phyloP scores from a whole-genome alignment of 2,888 invertebrate genomes.

The Sinopyrophorus schimmeli region DNA sequence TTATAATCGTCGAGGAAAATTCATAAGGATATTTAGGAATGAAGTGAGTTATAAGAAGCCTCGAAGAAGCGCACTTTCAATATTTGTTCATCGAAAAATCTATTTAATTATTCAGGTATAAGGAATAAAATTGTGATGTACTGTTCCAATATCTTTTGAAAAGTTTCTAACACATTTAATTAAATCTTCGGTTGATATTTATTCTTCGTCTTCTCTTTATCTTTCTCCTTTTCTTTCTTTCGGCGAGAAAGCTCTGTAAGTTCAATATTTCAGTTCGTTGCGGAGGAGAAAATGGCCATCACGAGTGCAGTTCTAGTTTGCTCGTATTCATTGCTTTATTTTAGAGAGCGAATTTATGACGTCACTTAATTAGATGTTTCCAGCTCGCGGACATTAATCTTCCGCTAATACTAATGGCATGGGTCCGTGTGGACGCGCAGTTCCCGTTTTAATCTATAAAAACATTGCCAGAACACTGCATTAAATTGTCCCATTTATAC shows the following conservation, averaged over 20 bases:
- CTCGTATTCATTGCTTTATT: constrained; percentile 43
- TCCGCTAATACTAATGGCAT: constrained; percentile 44
- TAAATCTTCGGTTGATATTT: constrained; percentile 23
- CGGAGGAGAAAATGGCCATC: constrained; percentile 24
- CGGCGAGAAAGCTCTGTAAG: constrained; percentile 10
- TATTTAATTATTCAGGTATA: constrained; percentile 26
- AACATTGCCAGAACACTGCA: constrained; percentile 33
- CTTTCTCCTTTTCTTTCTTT: constrained; percentile 8
- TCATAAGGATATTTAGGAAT: constrained; percentile 15
- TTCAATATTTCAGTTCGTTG: constrained; percentile 19
- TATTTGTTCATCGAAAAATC: constrained; percentile 23
- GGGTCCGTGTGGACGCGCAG: constrained; percentile 38
- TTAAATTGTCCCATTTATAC: constrained; percentile 27
- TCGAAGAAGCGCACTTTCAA: constrained; percentile 10
- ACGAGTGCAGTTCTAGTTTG: constrained; percentile 27
- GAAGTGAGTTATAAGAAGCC: constrained; percentile 19
- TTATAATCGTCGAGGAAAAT: constrained; percentile 18
- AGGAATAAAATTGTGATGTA: constrained; percentile 23
- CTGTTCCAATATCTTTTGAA: constrained; percentile 24
- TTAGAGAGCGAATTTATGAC: constrained; percentile 47
- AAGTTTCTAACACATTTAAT: constrained; percentile 24
- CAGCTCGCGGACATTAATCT: constrained; percentile 45
- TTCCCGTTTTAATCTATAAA: constrained; percentile 42
- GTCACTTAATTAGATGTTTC: constrained; percentile 49
- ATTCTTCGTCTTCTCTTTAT: constrained; percentile 5